Evolutionary conservation across 2,113 vertebrate species (phyloP).

Genomic region (Myrmecobius fasciatus): DNA sequence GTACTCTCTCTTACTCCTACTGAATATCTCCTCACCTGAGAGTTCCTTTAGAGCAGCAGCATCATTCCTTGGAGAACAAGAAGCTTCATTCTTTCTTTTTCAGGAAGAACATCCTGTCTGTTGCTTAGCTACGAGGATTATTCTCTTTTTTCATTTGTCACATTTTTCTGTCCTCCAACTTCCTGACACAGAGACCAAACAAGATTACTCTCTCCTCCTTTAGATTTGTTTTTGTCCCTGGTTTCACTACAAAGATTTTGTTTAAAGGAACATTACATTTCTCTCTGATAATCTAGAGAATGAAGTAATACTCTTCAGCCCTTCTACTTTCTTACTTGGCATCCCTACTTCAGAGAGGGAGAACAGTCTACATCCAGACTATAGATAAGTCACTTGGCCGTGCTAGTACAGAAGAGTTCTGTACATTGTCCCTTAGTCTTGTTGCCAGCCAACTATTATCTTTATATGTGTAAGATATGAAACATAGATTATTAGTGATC

Average conservation of each 20-base stretch:
- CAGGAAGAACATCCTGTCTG: not conserved
- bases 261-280: not conserved
- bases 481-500: not conserved
- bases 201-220: not conserved
- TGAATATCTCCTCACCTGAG: not conserved
- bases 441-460: not conserved
- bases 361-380: not conserved
- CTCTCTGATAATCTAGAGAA: not conserved
- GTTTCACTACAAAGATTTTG: not conserved
- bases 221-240: not conserved
- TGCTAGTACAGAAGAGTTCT: not conserved
- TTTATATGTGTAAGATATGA: not conserved
- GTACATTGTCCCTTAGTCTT: not conserved
- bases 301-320: not conserved
- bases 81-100: not conserved
- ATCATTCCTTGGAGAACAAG: not conserved
- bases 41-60: not conserved
- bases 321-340: not conserved
- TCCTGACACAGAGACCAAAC: not conserved
- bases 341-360: not conserved
- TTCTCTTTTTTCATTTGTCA: not conserved
- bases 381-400: not conserved
- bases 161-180: not conserved
- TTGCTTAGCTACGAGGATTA: not conserved
- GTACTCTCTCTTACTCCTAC: not conserved